These are phyloP conservation scores for Podarcis muralis DNA, from an alignment of 2,113 vertebrate genomes.

Conservation along the genomic window DNA sequence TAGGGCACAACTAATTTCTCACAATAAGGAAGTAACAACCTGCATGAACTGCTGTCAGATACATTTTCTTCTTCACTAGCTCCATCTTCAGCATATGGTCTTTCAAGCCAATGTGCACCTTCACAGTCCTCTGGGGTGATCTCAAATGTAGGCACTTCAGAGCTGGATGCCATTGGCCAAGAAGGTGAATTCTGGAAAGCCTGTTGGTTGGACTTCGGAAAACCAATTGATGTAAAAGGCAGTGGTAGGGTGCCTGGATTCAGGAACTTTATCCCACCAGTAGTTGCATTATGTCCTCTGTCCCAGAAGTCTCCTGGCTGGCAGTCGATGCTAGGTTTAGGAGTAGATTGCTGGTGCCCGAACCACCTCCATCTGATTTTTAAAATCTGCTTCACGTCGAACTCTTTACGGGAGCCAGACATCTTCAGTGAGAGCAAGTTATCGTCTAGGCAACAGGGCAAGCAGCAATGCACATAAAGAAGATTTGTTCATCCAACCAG, in stretches of 20 bases:
- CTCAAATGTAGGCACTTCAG: slow-evolving; percentile 82
- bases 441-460: slow-evolving; percentile 90
- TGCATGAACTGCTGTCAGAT: slow-evolving; percentile 94
- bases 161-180: slow-evolving; percentile 86
- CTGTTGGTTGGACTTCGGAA: slow-evolving; percentile 87
- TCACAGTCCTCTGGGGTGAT: slow-evolving; percentile 79
- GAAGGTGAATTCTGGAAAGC: slow-evolving; percentile 86
- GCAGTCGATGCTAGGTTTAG: slow-evolving; percentile 73
- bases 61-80: slow-evolving; percentile 87
- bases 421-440: slow-evolving; percentile 85
- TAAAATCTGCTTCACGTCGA: slow-evolving; percentile 98
- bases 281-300: slow-evolving; percentile 77
- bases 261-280: slow-evolving; percentile 85
- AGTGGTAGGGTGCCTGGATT: slow-evolving; percentile 75
- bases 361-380: slow-evolving; percentile 98
- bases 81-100: slow-evolving; percentile 77
- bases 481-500: slow-evolving; percentile 80
- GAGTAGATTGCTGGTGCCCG: slow-evolving; percentile 88
- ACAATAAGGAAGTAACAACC: slow-evolving; percentile 80
- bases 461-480: slow-evolving; percentile 74
- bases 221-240: slow-evolving; percentile 78
- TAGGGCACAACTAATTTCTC: slow-evolving; percentile 40
- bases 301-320: slow-evolving; percentile 86
- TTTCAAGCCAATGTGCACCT: slow-evolving; percentile 72
- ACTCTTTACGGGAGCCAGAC: slow-evolving; percentile 97